Evolutionary conservation across 1,140 invertebrate species (phyloP), one percentile per base, ranked within the genome.

Genomic region (Heliconius hermathena): DNA sequence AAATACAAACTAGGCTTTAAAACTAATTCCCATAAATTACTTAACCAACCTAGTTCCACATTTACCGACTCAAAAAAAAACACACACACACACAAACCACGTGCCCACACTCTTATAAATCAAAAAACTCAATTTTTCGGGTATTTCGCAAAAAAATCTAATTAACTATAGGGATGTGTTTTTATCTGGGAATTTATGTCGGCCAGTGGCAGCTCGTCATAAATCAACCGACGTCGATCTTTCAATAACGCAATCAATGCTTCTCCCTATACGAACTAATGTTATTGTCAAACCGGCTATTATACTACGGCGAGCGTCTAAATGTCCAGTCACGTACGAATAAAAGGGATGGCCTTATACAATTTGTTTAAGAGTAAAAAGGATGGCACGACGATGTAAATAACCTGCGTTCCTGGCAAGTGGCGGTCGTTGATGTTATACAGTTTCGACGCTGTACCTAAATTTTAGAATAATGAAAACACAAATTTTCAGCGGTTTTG

Each of bases 181-280:
- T 66, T 66, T 75, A 75, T 75, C 75, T 75, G 49, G 71, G 80
- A 82, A 83, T 83, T 81, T 73, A 82, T 77, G 77, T 52, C 75
- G 73, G 72, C 76, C 78, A 77, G 77, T 88, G 88, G 84, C 85
- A 89, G 88, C 85, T 78, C 52, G 75, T 83, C 89, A 91, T 93
- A 93, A 93, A 92, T 93, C 92, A 91, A 83, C 73, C 79, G 87
- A 85, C 77, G 88, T 92, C 91, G 85, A 91, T 89, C 89, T 93
- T 92, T 92, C 90, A 92, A 93, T 93, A 93, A 93, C 91, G 91
- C 90, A 93, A 93, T 93, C 92, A 93, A 91, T 91, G 86, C 86
- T 84, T 85, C 83, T 89, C 89, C 83, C 85, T 88, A 88, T 88
- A 88, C 86, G 85, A 90, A 92, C 90, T 93, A 92, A 93, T 92